Base-by-base conservation (phyloP, 2,113 vertebrate species). In the Scortum barcoo region DNA sequence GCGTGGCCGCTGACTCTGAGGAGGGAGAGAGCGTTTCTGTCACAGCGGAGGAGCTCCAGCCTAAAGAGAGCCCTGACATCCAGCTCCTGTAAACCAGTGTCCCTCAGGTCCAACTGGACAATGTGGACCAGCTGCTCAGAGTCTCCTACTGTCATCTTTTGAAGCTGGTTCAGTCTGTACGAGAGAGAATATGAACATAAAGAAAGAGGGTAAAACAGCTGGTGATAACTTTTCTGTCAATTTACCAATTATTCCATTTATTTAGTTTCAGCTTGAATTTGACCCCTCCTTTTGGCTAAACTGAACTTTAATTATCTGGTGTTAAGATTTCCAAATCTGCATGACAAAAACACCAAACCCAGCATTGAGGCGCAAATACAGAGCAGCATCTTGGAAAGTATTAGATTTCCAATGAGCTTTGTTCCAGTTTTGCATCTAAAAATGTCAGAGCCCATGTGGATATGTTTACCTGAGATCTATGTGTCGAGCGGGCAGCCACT, bases 21-120 rank as follows among this genome's bases (percentile, higher is more conserved):
- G 4, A 93, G 91, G 5, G 94, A 91, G 79, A 99, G 93, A 0
- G 93, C 85, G 91, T 99, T 99, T 85, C 98, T 93, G 90, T 99
- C 98, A 90, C 98, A 99, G 96, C 97, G 97, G 10, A 99, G 92
- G 75, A 98, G 94, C 90, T 99, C 98, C 26, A 99, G 94, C 0
- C 95, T 96, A 63, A 94, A 95, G 81, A 99, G 96, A 78, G 96
- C 48, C 4, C 94, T 93, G 42, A 96, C 95, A 3, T 99, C 97
- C 74, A 99, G 94, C 62, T 96, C 95, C 24, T 72, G 91, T 2
- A 99, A 95, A 72, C 96, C 96, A 60, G 98, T 96, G 88, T 99
- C 97, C 72, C 98, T 95, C 62, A 99, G 88, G 84, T 99, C 98
- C 80, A 99, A 91, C 5, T 98, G 97, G 40, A 96, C 96, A 66